Evolutionary conservation across 2,797 vertebrate genomes (phyloP).

Genomic region (Tenualosa ilisha): DNA sequence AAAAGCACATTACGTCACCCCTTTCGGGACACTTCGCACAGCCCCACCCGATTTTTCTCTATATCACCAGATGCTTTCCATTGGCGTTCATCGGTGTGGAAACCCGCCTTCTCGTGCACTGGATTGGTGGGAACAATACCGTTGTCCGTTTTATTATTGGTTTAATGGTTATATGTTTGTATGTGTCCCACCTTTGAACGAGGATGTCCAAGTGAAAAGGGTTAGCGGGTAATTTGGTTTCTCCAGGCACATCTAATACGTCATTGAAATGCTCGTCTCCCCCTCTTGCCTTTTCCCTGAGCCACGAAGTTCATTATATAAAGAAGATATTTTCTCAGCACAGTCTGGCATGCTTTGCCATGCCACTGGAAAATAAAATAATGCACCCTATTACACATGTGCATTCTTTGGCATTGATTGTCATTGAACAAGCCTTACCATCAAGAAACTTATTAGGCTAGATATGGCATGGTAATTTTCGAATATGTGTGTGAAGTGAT

Average conservation of each 20-base stretch:
- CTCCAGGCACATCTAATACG: constrained; percentile 25
- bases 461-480: not conserved
- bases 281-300: not conserved
- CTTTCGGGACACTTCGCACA: constrained; percentile 46
- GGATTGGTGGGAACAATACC: constrained; percentile 57
- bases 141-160: constrained; percentile 40
- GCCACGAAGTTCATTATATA: not conserved
- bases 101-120: constrained; percentile 46
- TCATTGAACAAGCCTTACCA: not conserved
- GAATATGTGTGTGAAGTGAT: not conserved
- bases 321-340: not conserved
- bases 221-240: constrained; percentile 52
- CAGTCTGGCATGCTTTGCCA: not conserved
- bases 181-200: constrained; percentile 31
- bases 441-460: not conserved
- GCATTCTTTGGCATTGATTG: not conserved
- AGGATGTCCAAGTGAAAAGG: constrained; percentile 29
- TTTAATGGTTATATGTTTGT: constrained; percentile 19
- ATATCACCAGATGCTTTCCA: constrained; percentile 32
- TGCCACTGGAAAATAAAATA: not conserved
- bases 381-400: not conserved
- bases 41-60: constrained; percentile 41
- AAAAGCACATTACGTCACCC: constrained; percentile 69
- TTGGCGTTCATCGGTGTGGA: constrained; percentile 41
- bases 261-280: constrained; percentile 25